Evolutionary conservation across 2,797 vertebrate species (phyloP).

Genomic region (Adrianichthys oophorus): DNA sequence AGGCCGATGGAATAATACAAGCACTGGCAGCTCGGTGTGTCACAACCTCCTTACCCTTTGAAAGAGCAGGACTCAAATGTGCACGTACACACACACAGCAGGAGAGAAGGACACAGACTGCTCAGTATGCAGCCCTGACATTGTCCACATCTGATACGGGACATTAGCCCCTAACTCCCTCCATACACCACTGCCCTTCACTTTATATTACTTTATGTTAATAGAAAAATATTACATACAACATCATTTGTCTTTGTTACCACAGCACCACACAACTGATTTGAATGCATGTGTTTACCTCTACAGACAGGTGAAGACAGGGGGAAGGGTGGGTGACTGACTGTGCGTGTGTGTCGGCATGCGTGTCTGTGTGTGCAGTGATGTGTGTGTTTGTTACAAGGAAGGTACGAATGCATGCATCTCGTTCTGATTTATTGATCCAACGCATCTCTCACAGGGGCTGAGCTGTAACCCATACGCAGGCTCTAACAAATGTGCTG

Average conservation of each 20-base stretch:
- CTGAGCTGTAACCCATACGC: conserved; percentile 29
- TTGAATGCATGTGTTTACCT: conserved; percentile 99
- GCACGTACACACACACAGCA: conserved; percentile 61
- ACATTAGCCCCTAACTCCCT: conserved; percentile 99
- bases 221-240: conserved; percentile 99
- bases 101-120: conserved; percentile 98
- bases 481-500: conserved; percentile 19
- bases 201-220: conserved; percentile 99
- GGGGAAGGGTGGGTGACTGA: conserved; percentile 68
- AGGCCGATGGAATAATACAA: conserved; percentile 91
- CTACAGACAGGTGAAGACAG: conserved; percentile 84
- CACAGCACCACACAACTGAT: conserved; percentile 88
- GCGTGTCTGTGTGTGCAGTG: conserved; percentile 13
- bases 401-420: conserved; percentile 40
- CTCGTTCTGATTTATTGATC: conserved; percentile 79
- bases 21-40: conserved; percentile 90
- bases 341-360: conserved; percentile 28
- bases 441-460: conserved; percentile 53
- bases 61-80: conserved; percentile 36
- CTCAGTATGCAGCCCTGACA: conserved; percentile 99
- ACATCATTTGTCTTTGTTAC: conserved; percentile 99
- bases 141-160: conserved; percentile 99
- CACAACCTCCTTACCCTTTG: conserved; percentile 85
- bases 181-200: conserved; percentile 99
- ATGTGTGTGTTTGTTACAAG: conserved; percentile 36